Evolutionary conservation across 2,888 invertebrate species (phyloP).

Genomic region (Pasiphila rectangulata): DNA sequence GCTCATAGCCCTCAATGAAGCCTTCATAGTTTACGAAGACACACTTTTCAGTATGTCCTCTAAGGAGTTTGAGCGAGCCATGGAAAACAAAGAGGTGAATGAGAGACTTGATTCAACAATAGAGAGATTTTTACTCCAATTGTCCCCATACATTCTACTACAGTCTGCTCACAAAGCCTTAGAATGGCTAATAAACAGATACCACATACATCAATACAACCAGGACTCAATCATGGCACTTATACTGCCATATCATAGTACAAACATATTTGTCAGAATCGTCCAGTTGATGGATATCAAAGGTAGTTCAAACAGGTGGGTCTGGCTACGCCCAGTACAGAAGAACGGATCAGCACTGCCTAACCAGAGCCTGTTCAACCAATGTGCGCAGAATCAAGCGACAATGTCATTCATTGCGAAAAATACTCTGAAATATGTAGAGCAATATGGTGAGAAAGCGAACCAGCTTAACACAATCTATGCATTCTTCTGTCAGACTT

Average conservation of each 20-base stretch:
- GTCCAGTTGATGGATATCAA: slow-evolving; percentile 88
- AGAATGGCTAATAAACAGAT: slow-evolving; percentile 97
- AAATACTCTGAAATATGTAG: slow-evolving; percentile 68
- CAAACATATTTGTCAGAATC: slow-evolving; percentile 91
- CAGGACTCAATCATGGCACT: slow-evolving; percentile 88
- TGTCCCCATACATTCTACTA: slow-evolving; percentile 94
- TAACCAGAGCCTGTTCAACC: slow-evolving; percentile 86
- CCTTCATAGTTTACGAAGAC: slow-evolving; percentile 86
- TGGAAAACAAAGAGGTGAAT: slow-evolving; percentile 88
- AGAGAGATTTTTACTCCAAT: slow-evolving; percentile 86
- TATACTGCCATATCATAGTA: slow-evolving; percentile 95
- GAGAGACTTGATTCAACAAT: slow-evolving; percentile 87
- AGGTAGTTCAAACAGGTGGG: slow-evolving; percentile 83
- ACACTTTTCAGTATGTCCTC: slow-evolving; percentile 89
- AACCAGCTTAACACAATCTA: slow-evolving; percentile 85
- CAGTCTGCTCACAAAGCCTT: slow-evolving; percentile 92
- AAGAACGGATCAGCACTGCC: slow-evolving; percentile 87
- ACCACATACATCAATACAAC: slow-evolving; percentile 93
- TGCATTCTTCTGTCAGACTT: slow-evolving; percentile 89
- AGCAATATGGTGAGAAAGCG: slow-evolving; percentile 81
- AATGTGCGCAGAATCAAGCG: slow-evolving; percentile 80
- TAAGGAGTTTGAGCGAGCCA: slow-evolving; percentile 89
- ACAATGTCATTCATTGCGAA: slow-evolving; percentile 59
- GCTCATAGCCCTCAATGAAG: slow-evolving; percentile 85
- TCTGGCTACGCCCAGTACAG: slow-evolving; percentile 87